Evolutionary conservation across 2,113 vertebrate genomes (phyloP).

Genomic region (Aldabrachelys gigantea): DNA sequence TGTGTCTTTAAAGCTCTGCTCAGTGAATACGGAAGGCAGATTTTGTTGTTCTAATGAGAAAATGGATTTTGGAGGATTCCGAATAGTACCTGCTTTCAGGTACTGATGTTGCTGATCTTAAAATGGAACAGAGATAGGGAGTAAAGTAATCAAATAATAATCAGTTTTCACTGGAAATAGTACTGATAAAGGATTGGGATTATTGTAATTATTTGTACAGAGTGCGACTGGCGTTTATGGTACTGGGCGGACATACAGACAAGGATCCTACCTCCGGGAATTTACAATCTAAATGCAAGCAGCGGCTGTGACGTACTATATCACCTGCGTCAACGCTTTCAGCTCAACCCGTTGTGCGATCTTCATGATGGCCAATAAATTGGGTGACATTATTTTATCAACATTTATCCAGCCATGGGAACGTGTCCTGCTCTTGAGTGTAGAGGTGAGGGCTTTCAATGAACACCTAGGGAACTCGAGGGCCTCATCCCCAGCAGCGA

Average conservation of each 20-base stretch:
- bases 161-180: background rate
- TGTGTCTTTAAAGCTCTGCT: slow-evolving; percentile 46
- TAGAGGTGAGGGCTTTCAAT: slow-evolving; percentile 36
- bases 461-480: background rate
- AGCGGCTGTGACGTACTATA: slow-evolving; percentile 24
- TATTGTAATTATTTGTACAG: background rate
- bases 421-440: background rate
- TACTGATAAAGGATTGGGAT: background rate
- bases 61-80: background rate
- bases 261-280: background rate
- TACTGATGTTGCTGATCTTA: background rate
- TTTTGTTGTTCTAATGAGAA: background rate
- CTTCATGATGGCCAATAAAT: background rate
- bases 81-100: background rate
- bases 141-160: background rate
- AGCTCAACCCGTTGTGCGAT: background rate
- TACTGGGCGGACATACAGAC: background rate
- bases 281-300: background rate
- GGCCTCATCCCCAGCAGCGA: background rate
- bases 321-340: slow-evolving; percentile 39
- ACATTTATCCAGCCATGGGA: background rate
- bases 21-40: background rate
- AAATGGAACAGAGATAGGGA: background rate
- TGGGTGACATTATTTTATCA: slow-evolving; percentile 5
- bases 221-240: background rate